A percentile compares a stretch with the other conserved stretches of the same genome.
Evolutionary conservation across 2,797 vertebrate genomes (phyloP).

Genomic region (Poeciliopsis infans): DNA sequence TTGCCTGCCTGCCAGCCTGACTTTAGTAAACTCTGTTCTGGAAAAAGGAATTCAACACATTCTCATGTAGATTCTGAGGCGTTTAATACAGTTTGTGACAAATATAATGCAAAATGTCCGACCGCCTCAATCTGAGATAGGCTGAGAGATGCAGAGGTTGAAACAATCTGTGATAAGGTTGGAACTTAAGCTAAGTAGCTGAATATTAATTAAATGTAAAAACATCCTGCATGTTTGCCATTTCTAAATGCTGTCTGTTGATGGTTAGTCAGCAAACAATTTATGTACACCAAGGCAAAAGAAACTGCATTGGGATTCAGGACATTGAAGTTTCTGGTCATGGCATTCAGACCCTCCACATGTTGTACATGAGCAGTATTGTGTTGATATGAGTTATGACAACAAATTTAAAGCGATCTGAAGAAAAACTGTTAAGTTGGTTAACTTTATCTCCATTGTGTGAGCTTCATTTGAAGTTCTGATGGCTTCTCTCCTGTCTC

Average conservation of each 20-base stretch:
- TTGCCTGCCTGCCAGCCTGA: background rate
- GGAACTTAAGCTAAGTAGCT: background rate
- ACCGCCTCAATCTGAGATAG: background rate
- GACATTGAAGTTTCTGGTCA: too few relatives aligned
- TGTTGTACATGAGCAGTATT: background rate
- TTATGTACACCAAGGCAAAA: background rate
- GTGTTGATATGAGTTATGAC: background rate
- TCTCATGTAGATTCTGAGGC: background rate
- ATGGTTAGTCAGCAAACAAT: background rate
- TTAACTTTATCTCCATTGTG: background rate
- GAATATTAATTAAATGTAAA: too few relatives aligned
- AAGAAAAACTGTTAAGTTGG: background rate
- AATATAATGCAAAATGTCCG: background rate
- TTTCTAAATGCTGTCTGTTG: background rate
- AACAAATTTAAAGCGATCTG: background rate
- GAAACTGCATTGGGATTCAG: background rate
- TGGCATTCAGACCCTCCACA: too few relatives aligned
- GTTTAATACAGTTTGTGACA: background rate
- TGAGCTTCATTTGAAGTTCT: background rate
- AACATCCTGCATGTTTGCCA: background rate
- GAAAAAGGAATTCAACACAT: background rate
- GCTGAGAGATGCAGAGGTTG: background rate
- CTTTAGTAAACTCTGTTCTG: background rate
- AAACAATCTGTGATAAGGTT: background rate
- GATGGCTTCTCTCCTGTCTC: background rate